Conservation (phyloP, 2,797 vertebrate species). For the Channallabes apus region DNA sequence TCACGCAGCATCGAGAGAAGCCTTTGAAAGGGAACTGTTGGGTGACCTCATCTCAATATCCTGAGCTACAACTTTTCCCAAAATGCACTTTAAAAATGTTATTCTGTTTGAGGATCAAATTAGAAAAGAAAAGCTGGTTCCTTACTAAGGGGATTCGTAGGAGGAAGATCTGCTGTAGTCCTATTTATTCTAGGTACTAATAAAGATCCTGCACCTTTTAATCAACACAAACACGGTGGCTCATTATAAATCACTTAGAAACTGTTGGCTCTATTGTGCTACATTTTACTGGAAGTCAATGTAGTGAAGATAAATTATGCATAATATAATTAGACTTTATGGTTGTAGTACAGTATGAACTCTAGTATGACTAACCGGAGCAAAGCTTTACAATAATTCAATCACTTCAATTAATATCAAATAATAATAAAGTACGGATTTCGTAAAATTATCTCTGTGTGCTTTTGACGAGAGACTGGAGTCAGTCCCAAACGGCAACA, state of each 20-base stretch:
- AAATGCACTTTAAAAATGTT: background rate
- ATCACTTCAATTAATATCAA: background rate
- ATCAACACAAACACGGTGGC: background rate
- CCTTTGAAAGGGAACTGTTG: no score
- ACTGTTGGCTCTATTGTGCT: background rate
- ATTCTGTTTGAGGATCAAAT: background rate
- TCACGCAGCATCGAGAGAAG: no score
- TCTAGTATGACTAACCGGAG: background rate
- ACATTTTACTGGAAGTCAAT: background rate
- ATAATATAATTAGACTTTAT: background rate
- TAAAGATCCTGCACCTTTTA: constrained; percentile 7
- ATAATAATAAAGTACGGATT: background rate
- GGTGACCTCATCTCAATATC: background rate
- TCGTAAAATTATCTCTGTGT: background rate
- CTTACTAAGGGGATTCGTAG: background rate
- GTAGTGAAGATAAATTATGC: background rate
- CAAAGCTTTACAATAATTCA: background rate
- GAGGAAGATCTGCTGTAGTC: background rate
- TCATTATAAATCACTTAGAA: background rate
- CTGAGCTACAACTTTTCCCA: background rate
- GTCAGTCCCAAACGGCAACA: background rate
- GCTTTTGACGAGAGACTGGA: background rate
- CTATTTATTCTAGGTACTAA: background rate
- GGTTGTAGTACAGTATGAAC: background rate
- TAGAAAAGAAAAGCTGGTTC: background rate